Evolutionary conservation across 2,113 vertebrate genomes (phyloP), one percentile per base, ranked within the genome.

Genomic region (Gallinago jamesoni): DNA sequence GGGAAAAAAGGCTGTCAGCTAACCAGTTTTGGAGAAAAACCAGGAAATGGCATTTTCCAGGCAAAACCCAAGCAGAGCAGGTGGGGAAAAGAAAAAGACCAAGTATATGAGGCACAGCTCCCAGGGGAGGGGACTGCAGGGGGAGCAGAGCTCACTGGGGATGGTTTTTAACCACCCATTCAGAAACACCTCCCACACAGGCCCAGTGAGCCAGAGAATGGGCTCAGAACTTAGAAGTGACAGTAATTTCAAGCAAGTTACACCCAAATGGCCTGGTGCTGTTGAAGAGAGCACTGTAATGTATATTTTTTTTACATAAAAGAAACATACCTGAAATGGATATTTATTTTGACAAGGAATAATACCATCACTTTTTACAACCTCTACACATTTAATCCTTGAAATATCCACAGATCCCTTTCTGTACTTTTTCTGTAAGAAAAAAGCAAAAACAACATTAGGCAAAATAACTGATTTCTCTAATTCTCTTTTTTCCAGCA

Each of bases 341-440:
- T 99, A 99, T 96, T 99, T 99, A 97, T 99, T 99, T 94, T 99
- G 98, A 96, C 99, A 99, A 73, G 99, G 99, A 94, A 99, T 98
- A 93, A 98, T 91, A 9, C 98, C 97, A 74, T 98, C 98, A n/a
- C 96, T 99, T 97, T 98, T 99, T 82, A 99, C 99, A 70, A 99
- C 98, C 97, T 99, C 99, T 50, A 98, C 99, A 96, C 99, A 99
- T 77, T 98, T 98, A 95, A 99, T 98, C 90, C 97, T 98, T 60
- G 98, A 98, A 97, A 99, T 80, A 68, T 99, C 99, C 63, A 99
- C 98, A 57, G 97, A 98, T 66, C 99, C 99, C 93, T 99, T 99
- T 95, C 97, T 98, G 95, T 98, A 97, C 90, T 98, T 99, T 96
- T 99, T 99, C 99, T 99, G 72, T 67, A 80, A 94, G 69, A 96